phyloP scores from a whole-genome alignment of 2,797 vertebrate genomes.

The Myotis vivesi region DNA sequence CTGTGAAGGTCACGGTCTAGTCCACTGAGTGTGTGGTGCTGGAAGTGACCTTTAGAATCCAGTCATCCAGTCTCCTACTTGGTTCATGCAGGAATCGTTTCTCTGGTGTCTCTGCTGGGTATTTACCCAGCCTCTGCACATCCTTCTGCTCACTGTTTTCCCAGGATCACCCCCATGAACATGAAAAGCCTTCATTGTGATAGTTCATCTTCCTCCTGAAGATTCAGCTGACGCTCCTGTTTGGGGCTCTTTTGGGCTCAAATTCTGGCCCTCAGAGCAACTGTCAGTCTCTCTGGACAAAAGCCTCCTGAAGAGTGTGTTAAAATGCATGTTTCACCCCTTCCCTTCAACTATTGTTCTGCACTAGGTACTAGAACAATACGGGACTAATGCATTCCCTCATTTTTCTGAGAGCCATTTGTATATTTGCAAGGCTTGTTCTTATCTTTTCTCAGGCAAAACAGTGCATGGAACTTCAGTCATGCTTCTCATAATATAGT shows the following conservation, averaged over 20 bases:
- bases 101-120: background rate
- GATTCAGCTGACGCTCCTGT: background rate
- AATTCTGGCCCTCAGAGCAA: background rate
- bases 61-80: background rate
- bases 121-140: background rate
- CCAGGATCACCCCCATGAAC: background rate
- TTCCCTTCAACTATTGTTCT: background rate
- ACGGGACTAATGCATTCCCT: background rate
- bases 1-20: background rate
- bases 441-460: background rate
- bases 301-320: background rate
- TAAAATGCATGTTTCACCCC: background rate
- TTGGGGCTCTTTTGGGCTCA: background rate
- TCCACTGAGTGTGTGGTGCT: background rate
- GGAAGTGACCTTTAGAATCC: background rate
- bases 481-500: background rate
- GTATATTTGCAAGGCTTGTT: background rate
- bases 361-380: background rate
- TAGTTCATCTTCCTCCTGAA: background rate
- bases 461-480: background rate
- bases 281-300: background rate
- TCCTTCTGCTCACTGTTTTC: background rate
- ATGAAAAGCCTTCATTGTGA: background rate
- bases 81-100: background rate
- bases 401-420: conserved; percentile 8